Evolutionary conservation across 2,888 invertebrate genomes (phyloP), one percentile per base, ranked within the genome.

Genomic region (Molorchus minor): DNA sequence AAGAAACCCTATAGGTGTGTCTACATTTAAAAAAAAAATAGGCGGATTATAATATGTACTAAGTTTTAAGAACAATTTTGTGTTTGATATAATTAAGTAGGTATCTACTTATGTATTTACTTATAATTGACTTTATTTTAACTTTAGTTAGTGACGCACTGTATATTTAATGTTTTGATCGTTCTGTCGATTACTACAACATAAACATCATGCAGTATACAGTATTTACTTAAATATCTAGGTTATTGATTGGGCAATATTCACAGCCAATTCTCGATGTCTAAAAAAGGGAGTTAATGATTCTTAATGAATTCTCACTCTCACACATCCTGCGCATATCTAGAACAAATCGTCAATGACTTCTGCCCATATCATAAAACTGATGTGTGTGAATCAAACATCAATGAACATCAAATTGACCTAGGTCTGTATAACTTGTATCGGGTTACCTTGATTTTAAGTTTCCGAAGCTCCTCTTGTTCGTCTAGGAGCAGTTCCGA

Each of bases 401-500:
- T 19, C 16, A 16, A 38, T 13, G 12, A 49, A 38, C 29, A 33
- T n/a, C n/a, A n/a, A n/a, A 38, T 17, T 49, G 49, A 38, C 49
- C 49, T 49, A 49, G 49, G 49, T 38, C 47, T 49, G 38, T 7
- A 12, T 3, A 5, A 15, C 38, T 15, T 8, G 16, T 38, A 17
- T 47, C 16, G 3, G 5, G 35, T 36, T 69, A 71, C 84, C 79
- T 80, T 77, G 58, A 86, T 83, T 82, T 87, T 86, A 72, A 85
- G 82, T 82, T 85, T 84, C 76, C 87, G 82, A 73, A 87, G 82
- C 82, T 87, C 87, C 83, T 88, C 88, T 83, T 88, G 88, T 81
- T 88, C 87, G 81, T 89, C 88, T 81, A 89, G 87, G 84, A 89
- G 86, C 83, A 89, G 86, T 84, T 89, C 89, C 80, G 89, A 89